Evolutionary conservation across 2,888 invertebrate species (phyloP), one percentile per base, ranked within the genome.

Genomic region (Mythimna loreyi): DNA sequence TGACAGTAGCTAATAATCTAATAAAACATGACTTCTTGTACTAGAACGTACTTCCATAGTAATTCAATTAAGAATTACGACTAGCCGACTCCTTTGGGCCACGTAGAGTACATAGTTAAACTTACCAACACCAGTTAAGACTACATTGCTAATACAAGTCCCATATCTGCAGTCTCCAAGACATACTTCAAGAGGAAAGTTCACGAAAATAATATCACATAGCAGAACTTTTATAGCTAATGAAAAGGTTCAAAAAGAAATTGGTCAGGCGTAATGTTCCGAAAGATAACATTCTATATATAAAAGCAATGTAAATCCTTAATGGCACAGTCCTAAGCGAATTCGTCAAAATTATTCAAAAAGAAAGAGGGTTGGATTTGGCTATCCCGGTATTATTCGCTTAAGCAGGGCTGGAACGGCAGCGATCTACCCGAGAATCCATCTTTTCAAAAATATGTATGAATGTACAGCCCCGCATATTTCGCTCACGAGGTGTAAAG

Each of bases 301-400:
- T 78, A 72, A 72, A 78, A 67, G 73, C 62, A 71, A 83, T 83
- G 80, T 71, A 81, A 81, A 78, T 66, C 63, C 65, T 63, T 78
- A 82, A 83, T 82, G 81, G 75, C 30, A 52, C 57, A 55, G 62
- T 66, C 55, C 68, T 83, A 60, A 63, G 80, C 74, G 64, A 75
- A 75, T 78, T 73, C 67, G 69, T 78, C 81, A 82, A 82, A 81
- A 82, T 78, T 82, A 78, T 75, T 75, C 79, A 78, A 56, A 78
- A 78, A 75, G 73, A 70, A 78, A 72, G 76, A 74, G 65, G 77
- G 77, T 80, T 77, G 78, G 78, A 52, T 80, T 77, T 59, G 62
- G 65, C 53, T 68, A 82, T 73, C 70, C 72, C 36, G 25, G 83
- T 81, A 73, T 76, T 73, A 81, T 72, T 68, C 80, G 72, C 81